A percentile compares a stretch with the other conserved stretches of the same genome.
These are phyloP conservation scores for Subacronicta megacephala DNA, from an alignment of 2,888 invertebrate genomes.

Conservation along the genomic window DNA sequence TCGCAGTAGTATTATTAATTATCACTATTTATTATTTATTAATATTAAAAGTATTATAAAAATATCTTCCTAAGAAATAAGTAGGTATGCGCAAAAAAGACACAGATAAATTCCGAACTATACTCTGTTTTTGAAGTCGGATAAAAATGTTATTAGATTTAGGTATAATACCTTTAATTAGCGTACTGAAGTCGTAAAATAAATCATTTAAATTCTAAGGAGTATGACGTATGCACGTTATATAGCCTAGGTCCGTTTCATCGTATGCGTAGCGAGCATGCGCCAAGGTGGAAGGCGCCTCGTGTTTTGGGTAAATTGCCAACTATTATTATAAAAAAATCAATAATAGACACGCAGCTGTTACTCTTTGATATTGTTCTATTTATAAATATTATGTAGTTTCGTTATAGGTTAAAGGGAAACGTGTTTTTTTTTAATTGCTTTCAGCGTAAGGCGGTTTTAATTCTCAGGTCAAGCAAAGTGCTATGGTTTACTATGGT, in stretches of 20 bases:
- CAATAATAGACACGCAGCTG: slow-evolving; percentile 29
- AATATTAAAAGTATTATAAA: too few species aligned
- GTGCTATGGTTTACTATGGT: too few species aligned
- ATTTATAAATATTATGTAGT: slow-evolving; percentile 19
- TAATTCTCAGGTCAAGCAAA: too few species aligned
- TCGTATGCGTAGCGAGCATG: slow-evolving; percentile 6
- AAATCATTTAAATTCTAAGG: background rate
- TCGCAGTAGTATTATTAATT: too few species aligned
- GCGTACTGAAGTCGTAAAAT: background rate
- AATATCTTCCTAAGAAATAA: too few species aligned
- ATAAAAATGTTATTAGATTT: too few species aligned
- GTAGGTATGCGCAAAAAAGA: too few species aligned
- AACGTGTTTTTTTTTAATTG: background rate
- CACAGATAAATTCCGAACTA: too few species aligned
- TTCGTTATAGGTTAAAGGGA: slow-evolving; percentile 2
- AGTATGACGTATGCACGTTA: background rate
- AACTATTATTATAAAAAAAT: slow-evolving; percentile 41
- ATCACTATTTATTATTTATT: too few species aligned
- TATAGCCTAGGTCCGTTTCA: background rate
- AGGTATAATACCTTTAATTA: background rate
- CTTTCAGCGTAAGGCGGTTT: too few species aligned
- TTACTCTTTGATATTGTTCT: slow-evolving; percentile 17
- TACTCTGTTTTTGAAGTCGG: too few species aligned
- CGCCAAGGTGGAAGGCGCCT: slow-evolving; percentile 27
- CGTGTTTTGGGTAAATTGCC: slow-evolving; percentile 22